These are phyloP conservation scores for Stratiolaelaps scimitus DNA, from an alignment of 1,140 invertebrate genomes.

Conservation along the genomic window DNA sequence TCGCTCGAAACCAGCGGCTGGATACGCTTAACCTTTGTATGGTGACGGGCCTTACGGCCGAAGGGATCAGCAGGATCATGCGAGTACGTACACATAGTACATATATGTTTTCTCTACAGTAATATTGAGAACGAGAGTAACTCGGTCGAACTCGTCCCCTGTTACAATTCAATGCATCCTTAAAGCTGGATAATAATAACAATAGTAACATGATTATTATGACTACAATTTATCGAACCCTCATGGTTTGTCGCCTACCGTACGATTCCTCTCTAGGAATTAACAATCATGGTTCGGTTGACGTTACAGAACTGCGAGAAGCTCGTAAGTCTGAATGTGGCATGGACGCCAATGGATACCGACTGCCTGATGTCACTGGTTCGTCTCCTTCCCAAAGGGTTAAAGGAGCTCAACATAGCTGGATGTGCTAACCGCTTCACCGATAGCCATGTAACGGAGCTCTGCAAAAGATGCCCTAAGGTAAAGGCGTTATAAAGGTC, in stretches of 20 bases:
- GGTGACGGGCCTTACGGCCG: background rate
- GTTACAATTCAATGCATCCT: no score
- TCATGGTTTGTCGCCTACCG: no score
- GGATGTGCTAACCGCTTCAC: background rate
- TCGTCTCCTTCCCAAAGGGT: background rate
- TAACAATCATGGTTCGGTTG: no score
- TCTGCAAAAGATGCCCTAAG: background rate
- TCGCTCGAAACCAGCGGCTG: background rate
- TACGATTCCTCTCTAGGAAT: no score
- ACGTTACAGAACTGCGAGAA: background rate
- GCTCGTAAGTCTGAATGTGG: background rate
- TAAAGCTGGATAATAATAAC: no score
- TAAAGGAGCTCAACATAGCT: conserved; percentile 26
- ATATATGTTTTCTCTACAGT: no score
- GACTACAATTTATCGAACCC: no score
- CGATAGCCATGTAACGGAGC: background rate
- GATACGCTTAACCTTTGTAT: conserved; percentile 11
- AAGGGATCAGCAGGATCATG: background rate
- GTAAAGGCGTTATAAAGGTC: no score
- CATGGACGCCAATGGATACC: conserved; percentile 2
- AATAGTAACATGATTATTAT: no score
- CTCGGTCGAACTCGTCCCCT: no score
- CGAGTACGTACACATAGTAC: background rate
- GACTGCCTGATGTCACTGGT: background rate
- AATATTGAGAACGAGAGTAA: no score